Evolutionary conservation across 1,140 invertebrate species (phyloP), one percentile per base, ranked within the genome.

Genomic region (Dendroctonus valens): DNA sequence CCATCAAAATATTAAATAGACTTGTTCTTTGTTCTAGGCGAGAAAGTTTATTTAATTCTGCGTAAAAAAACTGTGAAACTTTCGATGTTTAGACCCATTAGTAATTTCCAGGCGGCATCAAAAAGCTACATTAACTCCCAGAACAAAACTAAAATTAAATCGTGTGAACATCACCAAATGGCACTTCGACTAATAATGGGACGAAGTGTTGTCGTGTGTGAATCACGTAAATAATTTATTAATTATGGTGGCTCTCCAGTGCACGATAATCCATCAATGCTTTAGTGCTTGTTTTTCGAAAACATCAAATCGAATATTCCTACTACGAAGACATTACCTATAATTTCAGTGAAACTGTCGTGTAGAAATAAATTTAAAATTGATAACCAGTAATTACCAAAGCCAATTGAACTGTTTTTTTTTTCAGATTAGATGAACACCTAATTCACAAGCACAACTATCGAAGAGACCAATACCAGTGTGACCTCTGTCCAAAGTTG

Each of bases 361-460:
- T 26, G 26, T 26, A 26, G 26, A 26, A 26, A 26, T 26, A 26
- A 26, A 26, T 26, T 26, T 1, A 26, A 26, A 26, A 3, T 26
- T 26, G n/a, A n/a, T n/a, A n/a, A n/a, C n/a, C n/a, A n/a, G n/a
- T n/a, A n/a, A n/a, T n/a, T n/a, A n/a, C n/a, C n/a, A n/a, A n/a
- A n/a, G n/a, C n/a, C n/a, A 14, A 44, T 44, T 39, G 3, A 39
- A 55, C 14, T 40, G 37, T 59, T 69, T 58, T 64, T 67, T n/a
- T 70, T 86, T 86, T 15, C 84, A 94, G 92, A 74, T 83, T 94
- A 76, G 91, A 95, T 75, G 87, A 87, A 65, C 92, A 95, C 74
- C 77, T 93, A 72, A 85, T 93, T 11, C 83, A 81, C 46, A 83
- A 84, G 39, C 92, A 95, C 79, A 85, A 87, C 26, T 92, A 91